phyloP scores from a whole-genome alignment of 2,888 invertebrate genomes.

The Eurois occulta region DNA sequence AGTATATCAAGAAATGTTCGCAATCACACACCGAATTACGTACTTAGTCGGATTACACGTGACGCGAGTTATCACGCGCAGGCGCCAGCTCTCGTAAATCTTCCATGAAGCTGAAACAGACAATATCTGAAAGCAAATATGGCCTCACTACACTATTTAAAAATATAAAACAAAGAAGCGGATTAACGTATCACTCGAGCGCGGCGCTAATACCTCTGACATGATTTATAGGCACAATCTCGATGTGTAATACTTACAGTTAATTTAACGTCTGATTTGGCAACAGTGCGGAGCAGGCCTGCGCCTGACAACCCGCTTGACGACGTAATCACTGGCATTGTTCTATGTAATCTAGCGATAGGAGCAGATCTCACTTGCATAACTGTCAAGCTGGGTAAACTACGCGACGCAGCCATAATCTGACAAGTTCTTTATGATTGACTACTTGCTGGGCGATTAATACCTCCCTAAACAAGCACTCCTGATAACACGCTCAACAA shows the following conservation, averaged over 20 bases:
- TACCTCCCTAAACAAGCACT: constrained; percentile 81
- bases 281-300: constrained; percentile 78
- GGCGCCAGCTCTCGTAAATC: constrained; percentile 89
- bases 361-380: constrained; percentile 87
- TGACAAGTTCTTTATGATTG: constrained; percentile 86
- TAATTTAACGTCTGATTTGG: constrained; percentile 88
- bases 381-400: constrained; percentile 87
- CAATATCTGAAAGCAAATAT: constrained; percentile 90
- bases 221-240: constrained; percentile 87
- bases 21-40: constrained; percentile 89
- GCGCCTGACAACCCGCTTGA: constrained; percentile 85
- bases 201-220: constrained; percentile 85
- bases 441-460: constrained; percentile 83
- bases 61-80: constrained; percentile 87
- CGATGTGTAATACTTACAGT: constrained; percentile 82
- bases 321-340: constrained; percentile 88
- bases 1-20: constrained; percentile 84
- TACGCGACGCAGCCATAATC: constrained; percentile 83
- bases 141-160: constrained; percentile 90
- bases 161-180: constrained; percentile 89
- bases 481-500: constrained; percentile 79
- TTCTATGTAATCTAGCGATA: constrained; percentile 88
- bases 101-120: constrained; percentile 85
- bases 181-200: constrained; percentile 89
- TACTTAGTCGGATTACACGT: constrained; percentile 88